Evolutionary conservation across 2,113 vertebrate genomes (phyloP), one percentile per base, ranked within the genome.

Genomic region (Amblyornis subalaris): DNA sequence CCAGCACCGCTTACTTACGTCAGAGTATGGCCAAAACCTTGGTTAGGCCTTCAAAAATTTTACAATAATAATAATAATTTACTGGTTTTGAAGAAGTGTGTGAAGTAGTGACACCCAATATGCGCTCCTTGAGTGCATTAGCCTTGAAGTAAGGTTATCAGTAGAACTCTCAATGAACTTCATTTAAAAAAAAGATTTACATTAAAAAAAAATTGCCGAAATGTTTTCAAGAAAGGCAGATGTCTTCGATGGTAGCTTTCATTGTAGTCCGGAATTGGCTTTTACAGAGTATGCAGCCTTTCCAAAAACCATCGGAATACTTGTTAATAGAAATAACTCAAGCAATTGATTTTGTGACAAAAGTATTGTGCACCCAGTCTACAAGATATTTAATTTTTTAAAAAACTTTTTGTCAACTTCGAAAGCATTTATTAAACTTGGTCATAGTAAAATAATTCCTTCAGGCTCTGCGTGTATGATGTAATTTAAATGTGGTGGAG

Each of bases 1-100:
- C 31, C 23, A 9, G 47, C 0, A 1, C 19, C 0, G 3, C 12
- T 35, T 6, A 3, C 14, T 28, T 71, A 14, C 0, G 12, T 29
- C 71, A 44, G 12, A 7, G 7, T 7, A 1, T 4, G 57, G 40
- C n/a, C 54, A n/a, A 54, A 29, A 24, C 28, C 36, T 48, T 0
- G 0, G 2, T 10, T 13, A 35, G 36, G 31, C 53, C 40, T 82
- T 19, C n/a, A 26, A 35, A 7, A 26, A 13, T 54, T 31, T 22
- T 21, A 25, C 1, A 44, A 4, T 21, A 51, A 25, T 50, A 51
- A 25, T 50, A 18, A 66, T 69, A 33, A 76, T 61, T 28, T 21
- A 3, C 9, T 36, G 35, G 25, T 36, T 70, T 33, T 25, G 35
- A 42, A 21, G 31, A 48, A 26, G 4, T 6, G 1, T 40, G 10